Percentiles rank a stretch among this genome's conserved stretches.
Conservation (phyloP, 2,797 vertebrate species). For the Poecilia velifera region DNA sequence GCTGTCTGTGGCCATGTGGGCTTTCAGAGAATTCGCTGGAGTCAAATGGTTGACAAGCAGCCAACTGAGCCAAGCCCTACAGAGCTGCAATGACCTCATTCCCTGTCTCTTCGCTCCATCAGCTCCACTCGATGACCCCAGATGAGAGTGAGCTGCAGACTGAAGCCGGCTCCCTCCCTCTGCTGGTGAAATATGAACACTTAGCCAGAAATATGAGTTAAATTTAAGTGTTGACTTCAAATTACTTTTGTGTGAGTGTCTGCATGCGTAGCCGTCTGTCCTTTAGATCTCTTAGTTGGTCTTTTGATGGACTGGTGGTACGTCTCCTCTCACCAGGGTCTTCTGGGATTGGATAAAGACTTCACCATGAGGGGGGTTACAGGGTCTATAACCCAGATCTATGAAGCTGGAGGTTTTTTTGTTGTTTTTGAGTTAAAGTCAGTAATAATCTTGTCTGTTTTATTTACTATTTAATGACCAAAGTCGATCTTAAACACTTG, state of each 20-base stretch:
- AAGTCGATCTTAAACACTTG: background rate
- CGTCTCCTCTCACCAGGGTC: background rate
- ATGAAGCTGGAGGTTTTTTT: background rate
- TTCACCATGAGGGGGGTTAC: no score
- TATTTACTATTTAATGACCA: background rate
- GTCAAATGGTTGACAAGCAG: conserved; percentile 53
- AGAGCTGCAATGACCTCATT: conserved; percentile 71
- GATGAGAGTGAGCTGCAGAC: background rate
- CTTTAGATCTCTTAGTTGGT: background rate
- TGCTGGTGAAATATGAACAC: conserved; percentile 34
- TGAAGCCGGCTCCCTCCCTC: conserved; percentile 43
- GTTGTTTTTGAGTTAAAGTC: background rate
- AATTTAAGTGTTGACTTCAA: background rate
- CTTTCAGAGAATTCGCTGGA: conserved; percentile 40
- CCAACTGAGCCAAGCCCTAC: conserved; percentile 66
- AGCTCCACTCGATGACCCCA: conserved; percentile 55
- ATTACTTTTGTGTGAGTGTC: background rate
- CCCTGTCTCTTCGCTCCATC: conserved; percentile 53
- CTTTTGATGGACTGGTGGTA: background rate
- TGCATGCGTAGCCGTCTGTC: background rate
- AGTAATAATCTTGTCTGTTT: background rate
- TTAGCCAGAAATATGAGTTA: background rate
- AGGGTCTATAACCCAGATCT: background rate
- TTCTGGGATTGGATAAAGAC: background rate
- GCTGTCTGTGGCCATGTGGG: conserved; percentile 28